phyloP scores from a whole-genome alignment of 2,797 vertebrate species.

The Pampus argenteus region DNA sequence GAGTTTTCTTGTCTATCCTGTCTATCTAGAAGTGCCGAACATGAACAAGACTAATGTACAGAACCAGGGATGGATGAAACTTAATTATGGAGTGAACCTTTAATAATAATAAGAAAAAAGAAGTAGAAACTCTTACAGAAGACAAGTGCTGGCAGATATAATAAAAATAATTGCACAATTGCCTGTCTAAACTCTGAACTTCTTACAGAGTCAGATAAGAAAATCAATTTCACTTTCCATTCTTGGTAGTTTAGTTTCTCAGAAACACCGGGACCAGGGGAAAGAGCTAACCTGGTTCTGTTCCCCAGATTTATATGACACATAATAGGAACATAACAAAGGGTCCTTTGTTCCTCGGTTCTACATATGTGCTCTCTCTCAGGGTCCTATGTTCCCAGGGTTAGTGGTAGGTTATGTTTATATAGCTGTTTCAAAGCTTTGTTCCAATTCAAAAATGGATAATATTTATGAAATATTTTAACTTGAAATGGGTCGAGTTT shows the following conservation, averaged over 20 bases:
- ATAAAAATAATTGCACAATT: not conserved
- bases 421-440: no score
- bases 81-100: no score
- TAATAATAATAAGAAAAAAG: not conserved
- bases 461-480: no score
- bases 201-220: not conserved
- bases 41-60: not conserved
- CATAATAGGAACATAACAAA: no score
- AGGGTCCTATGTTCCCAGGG: no score
- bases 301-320: no score
- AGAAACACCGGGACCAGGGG: not conserved
- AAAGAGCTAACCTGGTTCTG: not conserved
- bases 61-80: not conserved
- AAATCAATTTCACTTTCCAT: not conserved
- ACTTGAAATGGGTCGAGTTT: no score
- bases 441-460: no score
- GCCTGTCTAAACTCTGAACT: not conserved
- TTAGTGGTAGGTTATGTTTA: no score
- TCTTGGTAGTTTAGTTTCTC: not conserved
- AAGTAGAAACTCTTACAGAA: not conserved
- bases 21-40: not conserved
- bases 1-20: not conserved
- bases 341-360: no score
- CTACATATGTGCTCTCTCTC: no score
- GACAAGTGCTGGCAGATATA: not conserved